Percentiles rank a stretch among this genome's conserved stretches.
phyloP scores from a whole-genome alignment of 92 coral and sea anemone species.

The Meandrina meandrites region DNA sequence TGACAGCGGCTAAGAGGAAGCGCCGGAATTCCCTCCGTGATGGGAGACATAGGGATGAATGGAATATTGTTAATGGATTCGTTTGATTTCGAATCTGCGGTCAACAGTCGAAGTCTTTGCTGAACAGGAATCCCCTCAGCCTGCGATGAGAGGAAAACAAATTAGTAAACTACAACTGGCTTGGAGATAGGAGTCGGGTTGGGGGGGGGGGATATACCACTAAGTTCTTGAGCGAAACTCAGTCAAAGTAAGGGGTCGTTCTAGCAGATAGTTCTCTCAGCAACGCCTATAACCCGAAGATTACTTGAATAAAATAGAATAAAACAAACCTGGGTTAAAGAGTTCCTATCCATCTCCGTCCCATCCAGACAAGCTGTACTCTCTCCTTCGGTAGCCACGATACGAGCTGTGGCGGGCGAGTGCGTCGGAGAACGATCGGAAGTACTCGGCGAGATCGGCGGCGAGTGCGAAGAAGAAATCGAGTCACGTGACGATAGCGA shows the following conservation, averaged over 20 bases:
- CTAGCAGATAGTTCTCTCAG: neutral
- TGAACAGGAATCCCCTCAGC: constrained; percentile 76
- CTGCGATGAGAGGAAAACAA: constrained; percentile 36
- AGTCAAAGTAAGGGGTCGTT: neutral
- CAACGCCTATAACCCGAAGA: neutral
- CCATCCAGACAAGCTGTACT: constrained; percentile 68
- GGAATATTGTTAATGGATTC: constrained; percentile 80
- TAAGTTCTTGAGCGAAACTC: neutral
- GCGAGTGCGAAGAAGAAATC: constrained; percentile 91
- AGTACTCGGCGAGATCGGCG: constrained; percentile 94
- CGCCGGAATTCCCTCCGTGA: constrained; percentile 90
- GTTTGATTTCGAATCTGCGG: constrained; percentile 76
- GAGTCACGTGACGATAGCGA: constrained; percentile 97
- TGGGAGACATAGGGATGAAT: constrained; percentile 81
- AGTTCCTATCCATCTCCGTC: constrained; percentile 71
- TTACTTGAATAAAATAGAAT: neutral
- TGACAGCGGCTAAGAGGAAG: constrained; percentile 71
- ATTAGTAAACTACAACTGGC: neutral
- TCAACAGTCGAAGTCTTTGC: constrained; percentile 68
- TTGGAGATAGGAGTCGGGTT: neutral
- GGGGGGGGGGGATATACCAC: neutral
- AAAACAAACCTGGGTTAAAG: constrained; percentile 60
- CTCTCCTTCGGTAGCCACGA: constrained; percentile 66
- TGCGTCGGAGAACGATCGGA: constrained; percentile 78
- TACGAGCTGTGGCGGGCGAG: constrained; percentile 70